Evolutionary conservation across 2,797 vertebrate genomes (phyloP), one percentile per base, ranked within the genome.

Genomic region (Sebastes melanostomus): DNA sequence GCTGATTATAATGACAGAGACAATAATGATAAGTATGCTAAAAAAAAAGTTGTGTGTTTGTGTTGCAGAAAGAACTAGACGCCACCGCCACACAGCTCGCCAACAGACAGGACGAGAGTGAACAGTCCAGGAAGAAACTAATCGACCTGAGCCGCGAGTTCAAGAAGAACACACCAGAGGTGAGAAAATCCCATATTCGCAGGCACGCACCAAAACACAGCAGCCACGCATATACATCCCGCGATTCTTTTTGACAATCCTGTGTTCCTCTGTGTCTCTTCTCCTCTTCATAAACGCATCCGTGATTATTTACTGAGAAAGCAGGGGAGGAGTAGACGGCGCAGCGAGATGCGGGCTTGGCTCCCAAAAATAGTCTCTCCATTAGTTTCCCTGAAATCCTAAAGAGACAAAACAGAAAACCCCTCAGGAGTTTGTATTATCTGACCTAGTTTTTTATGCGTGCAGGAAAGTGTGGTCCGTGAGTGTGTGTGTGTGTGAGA

Each of bases 141-240:
- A 98, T 99, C 85, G 98, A 99, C 93, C 98, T 99, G 95, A 99
- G 98, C 95, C 97, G 98, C 3, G 98, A 99, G 93, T 99, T 99
- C 96, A 99, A 99, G 96, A 99, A 99, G 93, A 99, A 97, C 96
- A 99, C 98, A 95, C 97, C 98, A 88, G 98, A 99, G 97, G 98
- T 99, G 95, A 97, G 97, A 80, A 62, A 67, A 78, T 72, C 65
- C 2, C 60, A 83, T 74, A 32, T 82, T 74, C 65, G 63, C 73
- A 72, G 84, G 77, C 72, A 60, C 50, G 24, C 80, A 80, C 38
- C 46, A 8, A 50, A 8, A 75, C 76, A 82, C 73, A 83, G 18
- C 68, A 56, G 25, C 58, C 14, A 3, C 5, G 56, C 42, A 52
- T 54, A 59, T 30, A 30, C 52, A 25, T 42, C 18, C 58, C 5